Conservation (phyloP, 2,113 vertebrate species). For the Haemorhous mexicanus region DNA sequence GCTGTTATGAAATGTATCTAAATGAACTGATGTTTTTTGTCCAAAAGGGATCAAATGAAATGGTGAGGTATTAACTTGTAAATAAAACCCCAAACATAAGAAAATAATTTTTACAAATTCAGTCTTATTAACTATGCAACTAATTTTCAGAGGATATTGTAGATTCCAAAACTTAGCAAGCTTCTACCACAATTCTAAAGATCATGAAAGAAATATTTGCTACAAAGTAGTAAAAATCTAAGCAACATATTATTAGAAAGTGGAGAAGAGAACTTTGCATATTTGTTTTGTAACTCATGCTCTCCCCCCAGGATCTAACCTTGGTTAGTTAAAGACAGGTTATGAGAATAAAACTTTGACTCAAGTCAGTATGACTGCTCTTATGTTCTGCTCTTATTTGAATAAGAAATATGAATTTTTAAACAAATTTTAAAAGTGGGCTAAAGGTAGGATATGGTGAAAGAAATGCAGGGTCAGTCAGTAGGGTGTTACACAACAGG, state of each 20-base stretch:
- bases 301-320: background rate
- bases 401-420: constrained; percentile 8
- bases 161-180: background rate
- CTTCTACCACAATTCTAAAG: background rate
- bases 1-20: background rate
- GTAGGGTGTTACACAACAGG: background rate
- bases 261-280: background rate
- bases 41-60: background rate
- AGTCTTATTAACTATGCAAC: background rate
- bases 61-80: background rate
- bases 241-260: background rate
- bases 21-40: background rate
- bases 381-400: background rate
- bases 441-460: constrained; percentile 35
- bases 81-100: background rate
- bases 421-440: constrained; percentile 8
- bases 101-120: background rate
- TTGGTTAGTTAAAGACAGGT: background rate
- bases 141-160: background rate
- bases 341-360: background rate
- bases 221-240: background rate
- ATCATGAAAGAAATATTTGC: background rate
- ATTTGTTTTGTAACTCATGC: background rate
- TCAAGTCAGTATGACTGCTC: background rate
- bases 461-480: constrained; percentile 1